Conservation (phyloP, 2,888 invertebrate genomes). For the Teinopalpus imperialis region DNA sequence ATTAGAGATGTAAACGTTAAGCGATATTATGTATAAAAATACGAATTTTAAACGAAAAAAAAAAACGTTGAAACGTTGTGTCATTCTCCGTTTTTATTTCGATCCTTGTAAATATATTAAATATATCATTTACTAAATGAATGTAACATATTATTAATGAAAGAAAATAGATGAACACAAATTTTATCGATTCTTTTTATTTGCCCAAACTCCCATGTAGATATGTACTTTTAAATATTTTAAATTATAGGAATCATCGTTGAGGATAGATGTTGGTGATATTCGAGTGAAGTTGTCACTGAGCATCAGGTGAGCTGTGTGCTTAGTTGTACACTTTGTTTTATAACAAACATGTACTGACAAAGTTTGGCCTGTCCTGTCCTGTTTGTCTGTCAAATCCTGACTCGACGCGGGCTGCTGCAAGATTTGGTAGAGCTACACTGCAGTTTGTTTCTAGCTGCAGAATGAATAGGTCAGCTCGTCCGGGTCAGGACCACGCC, state of each 20-base stretch:
- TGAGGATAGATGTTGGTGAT: too few species aligned
- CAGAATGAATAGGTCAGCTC: too few species aligned
- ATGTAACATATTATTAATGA: conserved; percentile 82
- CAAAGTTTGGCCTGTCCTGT: too few species aligned
- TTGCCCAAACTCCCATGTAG: conserved; percentile 6
- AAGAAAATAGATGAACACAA: conserved; percentile 77
- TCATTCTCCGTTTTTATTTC: conserved; percentile 72
- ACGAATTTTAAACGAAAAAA: conserved; percentile 79
- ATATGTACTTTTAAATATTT: too few species aligned
- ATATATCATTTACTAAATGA: conserved; percentile 81
- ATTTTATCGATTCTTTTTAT: conserved; percentile 67
- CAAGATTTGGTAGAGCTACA: too few species aligned
- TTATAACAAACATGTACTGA: not conserved
- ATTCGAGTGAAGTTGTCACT: too few species aligned
- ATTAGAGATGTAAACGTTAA: conserved; percentile 69
- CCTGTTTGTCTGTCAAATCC: too few species aligned
- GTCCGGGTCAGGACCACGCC: too few species aligned
- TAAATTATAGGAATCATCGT: too few species aligned
- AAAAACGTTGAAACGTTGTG: conserved; percentile 70
- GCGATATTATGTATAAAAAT: conserved; percentile 78
- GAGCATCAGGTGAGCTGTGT: too few species aligned
- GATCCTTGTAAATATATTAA: conserved; percentile 81
- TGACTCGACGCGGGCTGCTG: too few species aligned
- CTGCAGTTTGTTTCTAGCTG: too few species aligned
- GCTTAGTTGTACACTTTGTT: not conserved